Conservation (phyloP, 2,113 vertebrate genomes). For the Myrmophylax atrothorax region DNA sequence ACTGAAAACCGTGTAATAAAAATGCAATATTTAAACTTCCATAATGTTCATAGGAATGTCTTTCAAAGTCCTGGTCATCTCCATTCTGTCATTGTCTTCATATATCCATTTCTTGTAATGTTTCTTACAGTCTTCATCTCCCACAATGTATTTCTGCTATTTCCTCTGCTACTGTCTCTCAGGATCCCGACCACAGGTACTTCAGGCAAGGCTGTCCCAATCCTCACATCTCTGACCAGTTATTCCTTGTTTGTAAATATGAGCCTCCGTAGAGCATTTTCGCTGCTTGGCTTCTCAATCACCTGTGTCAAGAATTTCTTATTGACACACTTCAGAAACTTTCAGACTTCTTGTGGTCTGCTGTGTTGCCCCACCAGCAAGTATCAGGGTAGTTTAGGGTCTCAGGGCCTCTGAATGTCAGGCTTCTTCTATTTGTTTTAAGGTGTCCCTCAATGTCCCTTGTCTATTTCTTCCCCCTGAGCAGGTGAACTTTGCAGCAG, state of each 20-base stretch:
- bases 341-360: not conserved
- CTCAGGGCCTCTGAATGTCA: not conserved
- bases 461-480: not conserved
- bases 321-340: not conserved
- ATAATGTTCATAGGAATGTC: too few species aligned
- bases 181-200: not conserved
- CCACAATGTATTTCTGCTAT: not conserved
- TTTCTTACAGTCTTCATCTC: too few species aligned
- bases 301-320: not conserved
- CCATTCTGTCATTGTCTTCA: too few species aligned
- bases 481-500: not conserved
- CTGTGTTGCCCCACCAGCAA: not conserved
- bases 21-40: too few species aligned
- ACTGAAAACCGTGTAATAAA: too few species aligned
- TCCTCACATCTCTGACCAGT: not conserved
- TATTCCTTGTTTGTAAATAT: not conserved
- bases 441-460: not conserved
- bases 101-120: too few species aligned
- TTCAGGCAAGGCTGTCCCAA: not conserved
- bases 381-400: not conserved
- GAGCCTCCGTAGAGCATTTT: not conserved
- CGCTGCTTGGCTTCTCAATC: not conserved
- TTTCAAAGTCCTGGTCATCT: too few species aligned
- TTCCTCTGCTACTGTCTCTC: not conserved
- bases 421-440: not conserved